A percentile compares a stretch with the other conserved stretches of the same genome.
Evolutionary conservation across 35 echinoderm and acorn worm genomes (phyloP).

Genomic region (Chiridota heheva): DNA sequence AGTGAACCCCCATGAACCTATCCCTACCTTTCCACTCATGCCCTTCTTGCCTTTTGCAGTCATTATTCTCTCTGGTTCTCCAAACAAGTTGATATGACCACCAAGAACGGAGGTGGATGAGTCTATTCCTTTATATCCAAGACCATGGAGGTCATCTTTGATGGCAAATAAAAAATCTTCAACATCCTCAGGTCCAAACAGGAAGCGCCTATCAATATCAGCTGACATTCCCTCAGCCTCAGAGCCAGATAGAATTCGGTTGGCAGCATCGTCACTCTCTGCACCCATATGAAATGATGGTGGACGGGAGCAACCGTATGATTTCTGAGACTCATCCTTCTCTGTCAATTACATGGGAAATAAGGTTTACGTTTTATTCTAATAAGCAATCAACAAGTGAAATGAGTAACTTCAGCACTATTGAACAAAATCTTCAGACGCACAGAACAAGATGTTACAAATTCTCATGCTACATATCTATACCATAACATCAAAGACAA

Average conservation of each 20-base stretch:
- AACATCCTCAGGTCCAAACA: conserved; percentile 89
- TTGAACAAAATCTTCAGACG: neutral
- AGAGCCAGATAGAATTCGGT: neutral
- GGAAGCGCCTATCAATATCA: conserved; percentile 43
- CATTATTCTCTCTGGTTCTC: conserved; percentile 16
- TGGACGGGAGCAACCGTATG: conserved; percentile 51
- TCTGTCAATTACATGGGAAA: too few species aligned
- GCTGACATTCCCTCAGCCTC: conserved; percentile 22
- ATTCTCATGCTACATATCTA: too few species aligned
- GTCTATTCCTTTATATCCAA: conserved; percentile 86
- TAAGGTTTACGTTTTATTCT: too few species aligned
- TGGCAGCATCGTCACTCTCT: neutral
- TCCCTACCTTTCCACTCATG: conserved; percentile 69
- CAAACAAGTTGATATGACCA: conserved; percentile 76
- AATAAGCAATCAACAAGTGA: neutral
- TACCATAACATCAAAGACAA: too few species aligned
- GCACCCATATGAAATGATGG: neutral
- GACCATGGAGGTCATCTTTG: conserved; percentile 88
- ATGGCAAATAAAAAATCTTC: conserved; percentile 65
- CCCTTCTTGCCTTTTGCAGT: conserved; percentile 57
- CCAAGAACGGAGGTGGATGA: conserved; percentile 57
- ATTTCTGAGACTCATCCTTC: too few species aligned
- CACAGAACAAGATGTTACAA: neutral
- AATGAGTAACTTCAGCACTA: neutral
- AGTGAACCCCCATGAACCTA: too few species aligned